Evolutionary conservation across 2,797 vertebrate genomes (phyloP).

Genomic region (Oreonectes daqikongensis): DNA sequence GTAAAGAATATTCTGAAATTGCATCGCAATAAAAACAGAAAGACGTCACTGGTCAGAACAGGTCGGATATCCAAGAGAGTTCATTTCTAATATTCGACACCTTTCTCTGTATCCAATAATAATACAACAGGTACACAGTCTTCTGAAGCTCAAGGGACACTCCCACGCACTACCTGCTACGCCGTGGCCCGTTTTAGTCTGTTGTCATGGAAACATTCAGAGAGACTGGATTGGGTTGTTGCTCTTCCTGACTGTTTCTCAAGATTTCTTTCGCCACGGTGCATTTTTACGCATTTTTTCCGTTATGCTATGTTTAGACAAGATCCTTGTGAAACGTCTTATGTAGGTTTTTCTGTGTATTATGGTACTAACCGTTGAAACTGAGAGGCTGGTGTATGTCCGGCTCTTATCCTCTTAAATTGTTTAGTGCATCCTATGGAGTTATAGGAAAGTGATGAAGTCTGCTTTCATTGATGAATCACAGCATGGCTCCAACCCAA

Average conservation of each 20-base stretch:
- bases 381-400: neutral
- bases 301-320: neutral
- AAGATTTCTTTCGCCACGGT: conserved; percentile 11
- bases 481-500: neutral
- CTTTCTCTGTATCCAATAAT: conserved; percentile 19
- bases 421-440: neutral
- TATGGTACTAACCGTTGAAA: neutral
- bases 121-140: conserved; percentile 52
- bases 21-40: neutral
- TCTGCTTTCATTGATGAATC: conserved; percentile 25
- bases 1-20: neutral
- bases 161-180: conserved; percentile 57
- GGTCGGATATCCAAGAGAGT: neutral
- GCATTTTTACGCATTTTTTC: too few relatives aligned
- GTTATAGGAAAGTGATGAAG: conserved; percentile 29
- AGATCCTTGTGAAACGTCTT: conserved; percentile 9
- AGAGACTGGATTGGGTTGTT: conserved; percentile 48
- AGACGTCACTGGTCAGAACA: neutral
- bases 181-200: conserved; percentile 52
- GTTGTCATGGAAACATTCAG: conserved; percentile 69
- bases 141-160: conserved; percentile 50
- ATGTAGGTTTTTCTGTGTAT: conserved; percentile 3
- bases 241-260: conserved; percentile 44
- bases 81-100: conserved; percentile 15
- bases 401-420: neutral